Evolutionary conservation across 2,113 vertebrate species (phyloP).

Genomic region (Etia nguti): DNA sequence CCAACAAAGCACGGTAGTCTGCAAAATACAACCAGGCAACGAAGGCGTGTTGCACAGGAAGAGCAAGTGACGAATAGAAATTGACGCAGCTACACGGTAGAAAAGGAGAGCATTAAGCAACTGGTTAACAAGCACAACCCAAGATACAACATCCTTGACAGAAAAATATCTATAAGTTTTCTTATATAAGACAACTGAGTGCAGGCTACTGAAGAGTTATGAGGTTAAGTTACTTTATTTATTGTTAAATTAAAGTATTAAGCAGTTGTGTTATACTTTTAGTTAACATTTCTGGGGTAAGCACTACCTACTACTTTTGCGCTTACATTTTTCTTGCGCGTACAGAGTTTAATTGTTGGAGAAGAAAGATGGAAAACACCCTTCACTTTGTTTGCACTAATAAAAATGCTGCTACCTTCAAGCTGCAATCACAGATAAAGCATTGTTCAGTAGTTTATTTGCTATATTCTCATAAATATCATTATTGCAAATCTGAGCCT

Average conservation of each 20-base stretch:
- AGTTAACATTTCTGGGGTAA: background rate
- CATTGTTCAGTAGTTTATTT: background rate
- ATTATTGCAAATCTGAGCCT: background rate
- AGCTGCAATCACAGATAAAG: background rate
- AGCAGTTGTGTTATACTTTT: background rate
- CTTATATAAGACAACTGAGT: background rate
- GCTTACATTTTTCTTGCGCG: background rate
- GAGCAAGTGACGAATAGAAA: background rate
- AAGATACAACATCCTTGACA: accelerated
- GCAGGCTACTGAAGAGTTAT: background rate
- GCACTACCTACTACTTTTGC: background rate
- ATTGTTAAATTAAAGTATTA: background rate
- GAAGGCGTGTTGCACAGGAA: background rate
- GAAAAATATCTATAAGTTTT: background rate
- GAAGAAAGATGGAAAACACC: background rate
- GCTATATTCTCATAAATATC: background rate
- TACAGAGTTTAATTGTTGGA: background rate
- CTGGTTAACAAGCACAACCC: background rate
- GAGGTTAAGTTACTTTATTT: background rate
- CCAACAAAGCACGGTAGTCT: background rate
- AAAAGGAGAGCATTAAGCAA: background rate
- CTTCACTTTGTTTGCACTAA: background rate
- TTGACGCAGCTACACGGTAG: background rate
- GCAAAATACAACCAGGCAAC: background rate
- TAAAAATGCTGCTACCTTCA: background rate